Evolutionary conservation across 1,140 invertebrate species (phyloP).

Genomic region (Adoxophyes honmai): DNA sequence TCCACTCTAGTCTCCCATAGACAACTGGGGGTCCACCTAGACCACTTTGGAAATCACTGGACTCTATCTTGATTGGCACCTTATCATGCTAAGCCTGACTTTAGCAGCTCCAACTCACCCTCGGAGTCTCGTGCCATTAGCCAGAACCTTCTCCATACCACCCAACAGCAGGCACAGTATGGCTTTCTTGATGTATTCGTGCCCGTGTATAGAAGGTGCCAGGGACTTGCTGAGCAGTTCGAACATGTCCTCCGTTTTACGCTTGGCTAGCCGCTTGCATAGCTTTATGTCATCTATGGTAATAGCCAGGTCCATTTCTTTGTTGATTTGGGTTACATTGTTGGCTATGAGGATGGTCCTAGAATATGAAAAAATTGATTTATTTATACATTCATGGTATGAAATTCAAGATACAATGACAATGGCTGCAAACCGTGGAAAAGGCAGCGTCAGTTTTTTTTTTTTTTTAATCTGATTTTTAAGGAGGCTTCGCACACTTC

Average conservation of each 20-base stretch:
- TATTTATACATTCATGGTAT: no score
- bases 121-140: conserved; percentile 97
- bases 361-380: no score
- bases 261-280: conserved; percentile 92
- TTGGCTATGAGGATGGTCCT: conserved; percentile 97
- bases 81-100: no score
- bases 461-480: no score
- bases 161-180: conserved; percentile 96
- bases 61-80: no score
- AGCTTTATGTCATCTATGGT: conserved; percentile 92
- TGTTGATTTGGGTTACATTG: conserved; percentile 92
- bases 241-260: conserved; percentile 89
- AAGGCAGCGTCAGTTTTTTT: no score
- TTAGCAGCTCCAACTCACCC: conserved; percentile 86
- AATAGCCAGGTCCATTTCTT: conserved; percentile 91
- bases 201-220: conserved; percentile 98
- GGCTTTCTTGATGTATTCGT: conserved; percentile 98
- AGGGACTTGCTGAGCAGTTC: conserved; percentile 94
- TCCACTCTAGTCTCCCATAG: no score
- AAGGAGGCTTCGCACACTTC: no score
- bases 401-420: no score
- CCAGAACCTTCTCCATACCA: conserved; percentile 96
- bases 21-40: no score
- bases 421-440: no score
- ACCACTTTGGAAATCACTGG: not conserved